These are phyloP conservation scores for Hetaerina americana DNA, from an alignment of 1,140 invertebrate species.

Conservation along the genomic window DNA sequence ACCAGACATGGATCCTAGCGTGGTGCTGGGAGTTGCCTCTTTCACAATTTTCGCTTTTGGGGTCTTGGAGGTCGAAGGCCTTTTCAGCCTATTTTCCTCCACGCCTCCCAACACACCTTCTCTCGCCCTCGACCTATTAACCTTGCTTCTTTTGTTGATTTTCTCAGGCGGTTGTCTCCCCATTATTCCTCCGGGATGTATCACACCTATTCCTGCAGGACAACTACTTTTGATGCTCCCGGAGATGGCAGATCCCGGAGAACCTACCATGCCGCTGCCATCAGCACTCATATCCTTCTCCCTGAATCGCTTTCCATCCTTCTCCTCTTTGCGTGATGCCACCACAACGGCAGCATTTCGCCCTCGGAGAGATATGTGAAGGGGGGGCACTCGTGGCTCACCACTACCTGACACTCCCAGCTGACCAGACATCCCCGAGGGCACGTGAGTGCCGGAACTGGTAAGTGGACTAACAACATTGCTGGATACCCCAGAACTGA, in stretches of 20 bases:
- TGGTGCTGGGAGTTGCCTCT: neutral
- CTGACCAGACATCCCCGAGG: conserved; percentile 12
- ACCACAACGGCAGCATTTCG: conserved; percentile 78
- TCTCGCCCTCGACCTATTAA: neutral
- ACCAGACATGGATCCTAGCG: neutral
- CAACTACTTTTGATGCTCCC: neutral
- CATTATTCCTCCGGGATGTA: neutral
- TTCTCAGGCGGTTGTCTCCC: neutral
- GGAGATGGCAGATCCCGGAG: neutral
- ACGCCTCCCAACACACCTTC: neutral
- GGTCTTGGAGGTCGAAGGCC: neutral
- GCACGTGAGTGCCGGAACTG: neutral
- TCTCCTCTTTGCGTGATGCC: conserved; percentile 52
- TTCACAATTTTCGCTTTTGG: neutral
- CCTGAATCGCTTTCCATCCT: neutral
- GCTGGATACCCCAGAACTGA: neutral
- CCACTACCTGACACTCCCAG: conserved; percentile 29
- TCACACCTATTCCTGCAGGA: neutral
- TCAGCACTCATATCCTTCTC: neutral
- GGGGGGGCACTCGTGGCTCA: conserved; percentile 70
- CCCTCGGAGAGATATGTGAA: conserved; percentile 77
- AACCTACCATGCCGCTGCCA: neutral
- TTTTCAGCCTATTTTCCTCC: neutral
- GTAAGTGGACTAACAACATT: neutral
- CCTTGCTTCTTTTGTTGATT: neutral